Percentiles rank a stretch among this genome's conserved stretches.
Evolutionary conservation across 2,797 vertebrate species (phyloP).

Genomic region (Sebastes minor): DNA sequence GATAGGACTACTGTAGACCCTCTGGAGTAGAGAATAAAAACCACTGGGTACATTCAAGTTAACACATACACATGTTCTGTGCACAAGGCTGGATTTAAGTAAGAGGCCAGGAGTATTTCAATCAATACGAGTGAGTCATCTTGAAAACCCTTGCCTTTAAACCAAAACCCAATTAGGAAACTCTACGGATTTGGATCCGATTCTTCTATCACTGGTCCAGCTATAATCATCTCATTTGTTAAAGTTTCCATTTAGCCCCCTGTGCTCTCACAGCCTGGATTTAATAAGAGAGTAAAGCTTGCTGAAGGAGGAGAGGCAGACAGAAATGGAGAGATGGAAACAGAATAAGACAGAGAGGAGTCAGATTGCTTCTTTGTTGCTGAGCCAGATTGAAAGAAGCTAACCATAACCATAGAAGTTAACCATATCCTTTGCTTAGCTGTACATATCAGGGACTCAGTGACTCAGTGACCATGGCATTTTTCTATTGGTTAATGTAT

Average conservation of each 20-base stretch:
- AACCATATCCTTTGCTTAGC: not conserved
- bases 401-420: not conserved
- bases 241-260: conserved; percentile 23
- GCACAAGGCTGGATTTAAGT: not conserved
- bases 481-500: no score
- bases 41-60: not conserved
- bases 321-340: conserved; percentile 2
- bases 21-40: not conserved
- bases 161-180: conserved; percentile 25
- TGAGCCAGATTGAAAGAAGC: not conserved
- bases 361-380: not conserved
- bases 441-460: not conserved
- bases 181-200: conserved; percentile 1
- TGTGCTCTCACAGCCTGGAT: conserved; percentile 8
- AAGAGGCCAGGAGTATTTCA: conserved; percentile 5
- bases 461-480: not conserved
- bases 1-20: not conserved
- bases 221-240: conserved; percentile 28
- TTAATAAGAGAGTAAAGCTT: conserved; percentile 21
- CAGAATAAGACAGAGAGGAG: not conserved
- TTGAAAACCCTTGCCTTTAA: conserved; percentile 3
- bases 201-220: not conserved
- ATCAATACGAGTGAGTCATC: not conserved
- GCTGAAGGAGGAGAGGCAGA: conserved; percentile 7
- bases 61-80: not conserved